A percentile compares a stretch with the other conserved stretches of the same genome.
phyloP scores from a whole-genome alignment of 2,113 vertebrate genomes.

The Phylloscopus trochiloides region DNA sequence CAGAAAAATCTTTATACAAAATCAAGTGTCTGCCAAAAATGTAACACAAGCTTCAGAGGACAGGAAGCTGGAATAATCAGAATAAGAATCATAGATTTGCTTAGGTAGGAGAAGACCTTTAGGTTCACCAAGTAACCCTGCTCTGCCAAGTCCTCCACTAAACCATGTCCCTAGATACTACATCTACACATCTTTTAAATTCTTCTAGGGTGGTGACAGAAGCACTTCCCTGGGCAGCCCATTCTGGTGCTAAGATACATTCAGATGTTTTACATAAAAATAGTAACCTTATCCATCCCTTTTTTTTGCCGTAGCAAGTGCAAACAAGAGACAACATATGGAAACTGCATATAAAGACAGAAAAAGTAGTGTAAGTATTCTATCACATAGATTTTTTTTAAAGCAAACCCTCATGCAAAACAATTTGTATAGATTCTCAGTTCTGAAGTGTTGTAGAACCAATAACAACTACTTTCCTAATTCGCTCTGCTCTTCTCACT shows the following conservation, averaged over 20 bases:
- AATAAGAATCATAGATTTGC: not conserved
- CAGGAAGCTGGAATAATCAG: not conserved
- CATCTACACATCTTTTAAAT: not conserved
- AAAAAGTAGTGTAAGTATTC: not conserved
- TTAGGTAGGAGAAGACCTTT: not conserved
- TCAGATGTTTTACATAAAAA: not conserved
- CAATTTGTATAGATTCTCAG: not conserved
- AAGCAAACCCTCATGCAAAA: not conserved
- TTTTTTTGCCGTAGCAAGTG: not conserved
- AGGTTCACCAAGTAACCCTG: not conserved
- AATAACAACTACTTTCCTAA: not conserved
- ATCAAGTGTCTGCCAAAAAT: not conserved
- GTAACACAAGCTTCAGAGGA: not conserved
- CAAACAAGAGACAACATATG: not conserved
- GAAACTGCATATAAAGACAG: not conserved
- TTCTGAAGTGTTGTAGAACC: not conserved
- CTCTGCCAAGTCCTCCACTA: too few relatives aligned
- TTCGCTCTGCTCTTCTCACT: not conserved
- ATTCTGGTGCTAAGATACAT: fast-evolving
- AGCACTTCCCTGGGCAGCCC: not conserved
- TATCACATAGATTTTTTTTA: not conserved
- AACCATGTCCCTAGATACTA: not conserved
- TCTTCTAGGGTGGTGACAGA: not conserved
- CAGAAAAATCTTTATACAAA: not conserved
- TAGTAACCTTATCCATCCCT: not conserved